Evolutionary conservation across 2,888 invertebrate species (phyloP), one percentile per base, ranked within the genome.

Genomic region (Epicampocera succincta): DNA sequence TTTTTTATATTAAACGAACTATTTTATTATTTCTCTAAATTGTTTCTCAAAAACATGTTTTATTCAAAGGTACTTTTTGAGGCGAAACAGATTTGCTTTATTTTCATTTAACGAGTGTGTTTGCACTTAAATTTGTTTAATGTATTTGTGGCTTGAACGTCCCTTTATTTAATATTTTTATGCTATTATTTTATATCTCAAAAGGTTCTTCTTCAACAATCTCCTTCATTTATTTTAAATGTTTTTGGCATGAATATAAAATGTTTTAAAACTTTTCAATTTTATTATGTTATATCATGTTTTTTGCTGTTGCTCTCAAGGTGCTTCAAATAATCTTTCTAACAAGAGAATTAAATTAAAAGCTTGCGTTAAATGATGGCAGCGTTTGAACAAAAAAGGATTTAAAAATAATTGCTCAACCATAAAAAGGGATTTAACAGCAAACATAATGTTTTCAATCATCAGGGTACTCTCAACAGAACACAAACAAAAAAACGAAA

Each of bases 341-440:
- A 11, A 15, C 15, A 44, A 29, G 29, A 61, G 17, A 15, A 61
- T 13, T 9, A 17, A 46, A 46, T 17, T 3, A 15, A 13, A 25
- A 44, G 46, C 11, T 17, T 17, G 12, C 33, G 25, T 63, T 63
- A 48, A 63, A 63, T 29, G 3, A 46, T 33, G 19, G 17, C 33
- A 12, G 19, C 29, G 11, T 33, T 29, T 29, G n/a, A 19, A 8
- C 44, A 56, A 29, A 54, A 19, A 56, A 38, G 46, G 29, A 63
- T 38, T 63, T 33, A 33, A 33, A 63, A 48, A 48, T 48, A 8
- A 63, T 63, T 19, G 19, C 19, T 63, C 63, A 63, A 46, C 1
- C 33, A 33, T 12, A 11, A 48, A 48, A n/a, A 46, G 3, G 29
- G 12, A 46, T 46, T 29, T 44, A 25, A 52, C 29, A 3, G 8